A percentile compares a stretch with the other conserved stretches of the same genome.
Evolutionary conservation across 2,888 invertebrate species (phyloP).

Genomic region (Halictus quadricinctus): DNA sequence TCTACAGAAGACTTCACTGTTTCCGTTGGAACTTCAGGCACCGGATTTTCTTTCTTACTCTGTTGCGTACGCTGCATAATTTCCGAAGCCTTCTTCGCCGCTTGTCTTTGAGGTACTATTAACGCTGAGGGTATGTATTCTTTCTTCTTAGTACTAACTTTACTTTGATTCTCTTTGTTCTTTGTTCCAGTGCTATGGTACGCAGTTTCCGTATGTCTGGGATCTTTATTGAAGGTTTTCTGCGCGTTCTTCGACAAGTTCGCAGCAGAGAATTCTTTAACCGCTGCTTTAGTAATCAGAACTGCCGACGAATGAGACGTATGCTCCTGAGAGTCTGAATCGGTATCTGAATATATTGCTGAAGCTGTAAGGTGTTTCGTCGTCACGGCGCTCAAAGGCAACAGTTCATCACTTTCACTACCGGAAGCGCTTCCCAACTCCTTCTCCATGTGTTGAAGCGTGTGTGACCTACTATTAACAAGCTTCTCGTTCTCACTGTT

Average conservation of each 20-base stretch:
- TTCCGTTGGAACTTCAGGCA: slow-evolving; percentile 77
- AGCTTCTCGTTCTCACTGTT: slow-evolving; percentile 80
- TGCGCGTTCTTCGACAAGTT: slow-evolving; percentile 92
- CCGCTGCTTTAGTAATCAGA: slow-evolving; percentile 91
- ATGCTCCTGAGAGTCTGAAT: slow-evolving; percentile 86
- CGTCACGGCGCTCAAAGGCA: slow-evolving; percentile 84
- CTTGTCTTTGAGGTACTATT: slow-evolving; percentile 94
- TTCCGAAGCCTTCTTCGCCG: slow-evolving; percentile 95
- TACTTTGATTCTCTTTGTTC: slow-evolving; percentile 83
- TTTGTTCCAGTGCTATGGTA: slow-evolving; percentile 70
- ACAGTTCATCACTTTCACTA: slow-evolving; percentile 91
- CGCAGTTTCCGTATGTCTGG: slow-evolving; percentile 81
- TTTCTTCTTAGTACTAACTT: slow-evolving; percentile 79
- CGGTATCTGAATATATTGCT: slow-evolving; percentile 93
- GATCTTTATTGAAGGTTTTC: slow-evolving; percentile 86
- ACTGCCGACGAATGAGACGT: slow-evolving; percentile 86
- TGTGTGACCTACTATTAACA: slow-evolving; percentile 83
- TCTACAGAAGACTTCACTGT: slow-evolving; percentile 74
- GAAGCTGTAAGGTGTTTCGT: slow-evolving; percentile 83
- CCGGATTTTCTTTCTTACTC: slow-evolving; percentile 76
- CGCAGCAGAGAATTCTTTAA: slow-evolving; percentile 90
- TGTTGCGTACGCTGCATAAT: slow-evolving; percentile 86
- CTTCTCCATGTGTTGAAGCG: slow-evolving; percentile 89
- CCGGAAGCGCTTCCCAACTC: slow-evolving; percentile 88
- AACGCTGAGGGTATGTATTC: slow-evolving; percentile 89